Evolutionary conservation across 2,797 vertebrate genomes (phyloP).

Genomic region (Limosa lapponica): DNA sequence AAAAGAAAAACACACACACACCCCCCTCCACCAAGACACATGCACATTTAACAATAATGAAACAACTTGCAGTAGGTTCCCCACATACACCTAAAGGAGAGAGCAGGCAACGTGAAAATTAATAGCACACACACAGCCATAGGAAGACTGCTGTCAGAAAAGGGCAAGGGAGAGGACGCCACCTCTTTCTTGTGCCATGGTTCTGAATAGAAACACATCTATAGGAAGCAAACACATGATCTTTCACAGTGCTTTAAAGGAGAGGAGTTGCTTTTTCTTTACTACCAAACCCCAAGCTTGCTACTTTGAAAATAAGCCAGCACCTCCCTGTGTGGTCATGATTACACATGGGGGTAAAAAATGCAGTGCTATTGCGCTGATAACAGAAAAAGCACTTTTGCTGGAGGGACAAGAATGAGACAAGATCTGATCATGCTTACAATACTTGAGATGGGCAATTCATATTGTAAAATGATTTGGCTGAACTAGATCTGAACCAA

Average conservation of each 20-base stretch:
- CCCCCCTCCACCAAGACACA: background rate
- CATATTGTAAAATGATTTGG: background rate
- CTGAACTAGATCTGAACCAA: background rate
- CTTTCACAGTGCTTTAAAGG: background rate
- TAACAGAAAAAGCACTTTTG: background rate
- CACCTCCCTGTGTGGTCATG: background rate
- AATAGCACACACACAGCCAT: fast-evolving
- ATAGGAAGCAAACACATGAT: background rate
- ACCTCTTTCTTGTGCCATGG: background rate
- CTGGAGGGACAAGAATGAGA: background rate
- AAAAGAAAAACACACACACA: background rate
- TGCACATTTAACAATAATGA: background rate
- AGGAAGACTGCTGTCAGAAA: background rate
- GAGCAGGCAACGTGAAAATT: background rate
- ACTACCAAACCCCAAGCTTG: background rate
- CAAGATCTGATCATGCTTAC: background rate
- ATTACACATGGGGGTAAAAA: background rate
- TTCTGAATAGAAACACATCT: background rate
- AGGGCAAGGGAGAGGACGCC: background rate
- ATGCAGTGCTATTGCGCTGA: background rate
- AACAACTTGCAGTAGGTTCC: background rate
- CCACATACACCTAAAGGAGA: background rate
- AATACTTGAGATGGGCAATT: background rate
- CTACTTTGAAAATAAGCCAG: background rate
- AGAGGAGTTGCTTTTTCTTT: background rate